Percentiles rank a stretch among this genome's conserved stretches.
These are phyloP conservation scores for Electrophaes corylata DNA, from an alignment of 2,888 invertebrate genomes.

Conservation along the genomic window DNA sequence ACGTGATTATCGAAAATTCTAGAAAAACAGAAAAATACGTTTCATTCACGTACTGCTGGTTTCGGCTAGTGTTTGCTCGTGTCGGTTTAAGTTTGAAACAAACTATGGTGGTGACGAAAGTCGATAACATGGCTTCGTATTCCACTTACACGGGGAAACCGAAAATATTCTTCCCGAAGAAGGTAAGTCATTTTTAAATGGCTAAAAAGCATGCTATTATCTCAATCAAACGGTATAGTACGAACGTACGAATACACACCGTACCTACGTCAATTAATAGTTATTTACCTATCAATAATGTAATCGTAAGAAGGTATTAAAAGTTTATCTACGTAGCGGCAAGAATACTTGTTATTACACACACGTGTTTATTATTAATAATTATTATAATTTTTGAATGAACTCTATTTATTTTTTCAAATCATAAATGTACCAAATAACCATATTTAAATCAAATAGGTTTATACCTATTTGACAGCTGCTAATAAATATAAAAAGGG, in stretches of 20 bases:
- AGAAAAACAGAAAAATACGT: conserved; percentile 62
- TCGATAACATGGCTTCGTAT: conserved; percentile 82
- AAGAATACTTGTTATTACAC: background rate
- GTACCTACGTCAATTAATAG: background rate
- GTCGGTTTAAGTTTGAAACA: conserved; percentile 63
- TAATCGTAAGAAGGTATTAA: background rate
- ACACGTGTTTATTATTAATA: background rate
- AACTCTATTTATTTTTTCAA: no score
- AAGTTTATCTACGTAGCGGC: background rate
- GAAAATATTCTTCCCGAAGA: conserved; percentile 81
- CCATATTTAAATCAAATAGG: no score
- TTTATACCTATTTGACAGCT: no score
- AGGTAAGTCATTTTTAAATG: conserved; percentile 60
- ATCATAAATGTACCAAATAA: no score
- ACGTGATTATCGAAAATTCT: conserved; percentile 77
- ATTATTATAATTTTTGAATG: no score
- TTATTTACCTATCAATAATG: background rate
- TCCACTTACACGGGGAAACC: conserved; percentile 81
- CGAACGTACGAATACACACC: background rate
- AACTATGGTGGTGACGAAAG: conserved; percentile 82
- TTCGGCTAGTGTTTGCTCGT: conserved; percentile 67
- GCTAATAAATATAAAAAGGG: no score
- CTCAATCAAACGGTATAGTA: no score
- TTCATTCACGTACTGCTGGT: conserved; percentile 53
- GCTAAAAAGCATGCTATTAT: background rate